These are phyloP conservation scores for Brachionus angularis DNA, from an alignment of 1,140 invertebrate genomes.

Conservation along the genomic window DNA sequence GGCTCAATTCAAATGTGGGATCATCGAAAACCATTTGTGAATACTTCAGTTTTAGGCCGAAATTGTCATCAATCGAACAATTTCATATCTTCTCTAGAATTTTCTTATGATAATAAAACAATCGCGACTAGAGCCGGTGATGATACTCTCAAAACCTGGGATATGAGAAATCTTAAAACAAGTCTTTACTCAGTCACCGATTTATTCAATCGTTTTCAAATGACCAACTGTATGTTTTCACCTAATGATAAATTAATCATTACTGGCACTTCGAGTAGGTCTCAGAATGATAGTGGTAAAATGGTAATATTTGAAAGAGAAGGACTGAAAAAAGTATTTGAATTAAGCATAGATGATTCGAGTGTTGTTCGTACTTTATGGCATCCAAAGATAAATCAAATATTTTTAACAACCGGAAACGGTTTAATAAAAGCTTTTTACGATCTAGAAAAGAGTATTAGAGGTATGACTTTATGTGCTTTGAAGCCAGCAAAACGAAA, in stretches of 20 bases:
- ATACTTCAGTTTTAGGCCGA: conserved; percentile 62
- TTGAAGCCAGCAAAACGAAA: conserved; percentile 71
- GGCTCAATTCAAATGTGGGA: conserved; percentile 98
- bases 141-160: conserved; percentile 91
- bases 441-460: conserved; percentile 74
- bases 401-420: conserved; percentile 85
- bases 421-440: conserved; percentile 85
- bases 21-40: conserved; percentile 67
- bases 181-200: conserved; percentile 67
- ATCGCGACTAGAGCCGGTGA: conserved; percentile 78
- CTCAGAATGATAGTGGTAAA: conserved; percentile 67
- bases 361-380: conserved; percentile 79
- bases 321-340: conserved; percentile 66
- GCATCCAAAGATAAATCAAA: conserved; percentile 95
- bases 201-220: conserved; percentile 76
- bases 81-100: conserved; percentile 76
- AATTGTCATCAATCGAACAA: conserved; percentile 69
- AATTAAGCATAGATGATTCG: conserved; percentile 60
- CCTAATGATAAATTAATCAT: conserved; percentile 83
- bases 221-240: conserved; percentile 85
- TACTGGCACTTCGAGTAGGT: conserved; percentile 65
- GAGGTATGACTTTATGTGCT: conserved; percentile 67
- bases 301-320: conserved; percentile 76
- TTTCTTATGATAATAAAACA: conserved; percentile 78
- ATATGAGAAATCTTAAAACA: conserved; percentile 75